phyloP scores from a whole-genome alignment of 53 echinoderm and acorn worm genomes.

The Astropecten irregularis region DNA sequence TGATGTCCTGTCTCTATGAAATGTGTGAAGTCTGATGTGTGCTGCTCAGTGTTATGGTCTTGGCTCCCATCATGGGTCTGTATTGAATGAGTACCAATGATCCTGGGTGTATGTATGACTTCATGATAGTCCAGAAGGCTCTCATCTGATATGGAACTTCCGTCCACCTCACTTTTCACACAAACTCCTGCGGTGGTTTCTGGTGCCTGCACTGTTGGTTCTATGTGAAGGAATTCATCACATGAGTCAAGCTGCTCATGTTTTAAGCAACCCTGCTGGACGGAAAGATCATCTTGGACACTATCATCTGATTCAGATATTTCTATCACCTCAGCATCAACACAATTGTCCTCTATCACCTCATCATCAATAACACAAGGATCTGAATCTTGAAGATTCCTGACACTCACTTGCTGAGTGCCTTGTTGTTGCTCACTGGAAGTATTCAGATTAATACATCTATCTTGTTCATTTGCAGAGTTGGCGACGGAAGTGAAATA shows the following conservation, averaged over 20 bases:
- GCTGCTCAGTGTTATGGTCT: background rate
- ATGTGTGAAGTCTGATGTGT: background rate
- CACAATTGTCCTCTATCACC: constrained; percentile 10
- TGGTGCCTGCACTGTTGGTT: no score
- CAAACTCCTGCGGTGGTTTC: background rate
- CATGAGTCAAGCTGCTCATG: no score
- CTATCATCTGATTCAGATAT: no score
- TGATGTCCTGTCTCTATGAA: background rate
- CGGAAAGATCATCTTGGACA: no score
- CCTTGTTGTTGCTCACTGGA: background rate
- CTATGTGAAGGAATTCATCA: no score
- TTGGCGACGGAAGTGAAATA: background rate
- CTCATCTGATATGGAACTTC: background rate
- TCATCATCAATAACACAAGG: background rate
- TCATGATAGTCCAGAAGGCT: background rate
- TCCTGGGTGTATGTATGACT: constrained; percentile 13
- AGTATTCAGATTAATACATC: no score
- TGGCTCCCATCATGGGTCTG: background rate
- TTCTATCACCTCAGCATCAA: constrained; percentile 1
- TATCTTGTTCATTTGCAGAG: no score
- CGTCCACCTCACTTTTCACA: constrained; percentile 3
- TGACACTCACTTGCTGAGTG: background rate
- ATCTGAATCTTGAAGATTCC: background rate
- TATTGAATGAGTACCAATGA: background rate
- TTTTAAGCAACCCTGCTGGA: no score